A percentile compares a stretch with the other conserved stretches of the same genome.
phyloP scores from a whole-genome alignment of 1,140 invertebrate genomes.

The Drosophila leontia region DNA sequence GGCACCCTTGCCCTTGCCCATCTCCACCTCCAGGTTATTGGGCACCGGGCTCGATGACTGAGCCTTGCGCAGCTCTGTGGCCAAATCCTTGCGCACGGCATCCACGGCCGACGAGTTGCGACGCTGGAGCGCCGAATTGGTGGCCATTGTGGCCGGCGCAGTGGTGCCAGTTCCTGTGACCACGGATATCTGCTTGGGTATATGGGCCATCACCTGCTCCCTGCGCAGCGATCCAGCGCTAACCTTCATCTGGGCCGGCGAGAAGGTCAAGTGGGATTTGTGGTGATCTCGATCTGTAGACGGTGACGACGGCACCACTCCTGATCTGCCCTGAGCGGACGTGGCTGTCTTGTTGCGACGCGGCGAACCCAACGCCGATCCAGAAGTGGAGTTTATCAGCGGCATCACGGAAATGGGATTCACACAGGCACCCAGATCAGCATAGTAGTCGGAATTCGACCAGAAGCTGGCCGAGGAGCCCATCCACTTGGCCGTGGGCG shows the following conservation, averaged over 20 bases:
- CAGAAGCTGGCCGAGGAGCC: conserved; percentile 88
- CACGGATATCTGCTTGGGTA: conserved; percentile 86
- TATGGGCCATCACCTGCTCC: conserved; percentile 85
- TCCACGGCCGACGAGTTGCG: conserved; percentile 72
- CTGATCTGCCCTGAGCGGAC: conserved; percentile 31
- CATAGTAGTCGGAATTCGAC: conserved; percentile 90
- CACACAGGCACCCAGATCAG: conserved; percentile 90
- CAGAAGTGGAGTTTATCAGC: conserved; percentile 71
- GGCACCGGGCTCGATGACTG: conserved; percentile 42
- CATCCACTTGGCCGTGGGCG: conserved; percentile 78
- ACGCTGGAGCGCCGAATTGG: conserved; percentile 69
- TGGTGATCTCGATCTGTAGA: conserved; percentile 80
- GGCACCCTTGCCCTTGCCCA: conserved; percentile 29
- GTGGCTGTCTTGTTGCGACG: conserved; percentile 52
- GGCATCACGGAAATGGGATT: conserved; percentile 92
- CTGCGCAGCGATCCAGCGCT: conserved; percentile 74
- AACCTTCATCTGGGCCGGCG: conserved; percentile 88
- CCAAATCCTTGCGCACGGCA: conserved; percentile 78
- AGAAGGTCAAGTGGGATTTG: conserved; percentile 89
- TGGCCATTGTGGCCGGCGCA: conserved; percentile 70
- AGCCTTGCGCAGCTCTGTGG: conserved; percentile 63
- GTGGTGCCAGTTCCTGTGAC: conserved; percentile 49
- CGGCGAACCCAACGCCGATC: conserved; percentile 41
- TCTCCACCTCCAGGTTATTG: conserved; percentile 42
- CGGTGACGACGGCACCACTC: conserved; percentile 61